phyloP scores from a whole-genome alignment of 2,888 invertebrate species.

The Caenorhabditis panamensis region DNA sequence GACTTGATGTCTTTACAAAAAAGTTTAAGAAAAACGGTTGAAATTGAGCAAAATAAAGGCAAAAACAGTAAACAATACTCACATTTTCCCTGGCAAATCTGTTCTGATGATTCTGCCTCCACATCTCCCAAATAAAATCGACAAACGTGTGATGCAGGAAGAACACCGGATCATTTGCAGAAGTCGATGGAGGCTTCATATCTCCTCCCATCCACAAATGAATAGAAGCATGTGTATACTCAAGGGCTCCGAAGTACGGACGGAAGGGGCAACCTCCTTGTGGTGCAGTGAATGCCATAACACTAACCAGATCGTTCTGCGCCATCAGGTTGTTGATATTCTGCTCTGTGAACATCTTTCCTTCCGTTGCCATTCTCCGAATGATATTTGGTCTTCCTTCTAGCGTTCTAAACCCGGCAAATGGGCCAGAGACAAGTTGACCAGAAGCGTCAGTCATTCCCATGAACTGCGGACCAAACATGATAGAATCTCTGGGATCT shows the following conservation, averaged over 20 bases:
- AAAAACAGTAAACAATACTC: too few species aligned
- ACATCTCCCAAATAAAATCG: conserved; percentile 79
- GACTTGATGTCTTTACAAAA: too few species aligned
- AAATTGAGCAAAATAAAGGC: too few species aligned
- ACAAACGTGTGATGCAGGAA: conserved; percentile 79
- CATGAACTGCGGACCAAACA: conserved; percentile 73
- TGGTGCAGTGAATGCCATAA: conserved; percentile 79
- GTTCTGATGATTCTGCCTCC: conserved; percentile 77
- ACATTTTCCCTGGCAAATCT: conserved; percentile 75
- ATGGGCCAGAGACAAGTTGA: conserved; percentile 73
- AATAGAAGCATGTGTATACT: conserved; percentile 79
- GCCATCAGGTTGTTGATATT: conserved; percentile 76
- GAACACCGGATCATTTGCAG: conserved; percentile 78
- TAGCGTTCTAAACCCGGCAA: conserved; percentile 76
- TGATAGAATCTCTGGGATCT: conserved; percentile 77
- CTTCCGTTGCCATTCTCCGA: conserved; percentile 70
- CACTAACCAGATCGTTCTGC: conserved; percentile 77
- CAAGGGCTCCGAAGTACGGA: conserved; percentile 79
- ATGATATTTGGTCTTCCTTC: conserved; percentile 76
- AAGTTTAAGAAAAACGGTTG: too few species aligned
- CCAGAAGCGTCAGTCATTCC: conserved; percentile 73
- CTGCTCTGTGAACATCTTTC: conserved; percentile 76
- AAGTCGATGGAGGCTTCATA: conserved; percentile 77
- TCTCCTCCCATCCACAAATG: conserved; percentile 80
- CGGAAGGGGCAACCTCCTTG: conserved; percentile 78